Conservation (phyloP, 1,140 invertebrate genomes). For the Lordiphosa stackelbergi region DNA sequence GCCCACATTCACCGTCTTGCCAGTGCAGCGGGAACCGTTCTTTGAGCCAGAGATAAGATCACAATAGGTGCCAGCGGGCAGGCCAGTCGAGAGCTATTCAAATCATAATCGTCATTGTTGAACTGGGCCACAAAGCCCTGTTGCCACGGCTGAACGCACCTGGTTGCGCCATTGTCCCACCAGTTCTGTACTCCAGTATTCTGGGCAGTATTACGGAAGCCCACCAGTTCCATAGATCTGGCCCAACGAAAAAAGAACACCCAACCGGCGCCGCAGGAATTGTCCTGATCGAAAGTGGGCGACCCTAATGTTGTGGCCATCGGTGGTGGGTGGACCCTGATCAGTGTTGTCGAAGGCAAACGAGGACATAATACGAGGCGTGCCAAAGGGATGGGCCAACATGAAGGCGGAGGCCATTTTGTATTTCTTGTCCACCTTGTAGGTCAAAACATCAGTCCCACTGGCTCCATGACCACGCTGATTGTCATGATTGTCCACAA, state of each 20-base stretch:
- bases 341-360: constrained; percentile 79
- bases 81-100: constrained; percentile 82
- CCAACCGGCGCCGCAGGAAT: constrained; percentile 83
- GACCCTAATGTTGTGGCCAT: constrained; percentile 75
- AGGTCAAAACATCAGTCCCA: constrained; percentile 79
- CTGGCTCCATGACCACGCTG: constrained; percentile 80
- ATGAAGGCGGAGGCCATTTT: constrained; percentile 89
- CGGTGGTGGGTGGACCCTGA: constrained; percentile 78
- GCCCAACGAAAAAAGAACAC: constrained; percentile 94
- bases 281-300: constrained; percentile 79
- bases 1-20: constrained; percentile 83
- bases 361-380: constrained; percentile 87
- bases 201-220: constrained; percentile 83
- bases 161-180: constrained; percentile 89
- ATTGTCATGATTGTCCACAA: constrained; percentile 85
- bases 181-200: constrained; percentile 81
- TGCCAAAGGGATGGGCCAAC: constrained; percentile 87
- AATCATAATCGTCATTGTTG: constrained; percentile 81
- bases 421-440: constrained; percentile 81
- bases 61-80: constrained; percentile 89
- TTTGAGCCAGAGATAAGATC: constrained; percentile 88
- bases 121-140: constrained; percentile 87
- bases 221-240: constrained; percentile 92
- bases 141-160: constrained; percentile 86
- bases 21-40: constrained; percentile 82